phyloP scores from a whole-genome alignment of 2,113 vertebrate species.

The Symphodus melops region DNA sequence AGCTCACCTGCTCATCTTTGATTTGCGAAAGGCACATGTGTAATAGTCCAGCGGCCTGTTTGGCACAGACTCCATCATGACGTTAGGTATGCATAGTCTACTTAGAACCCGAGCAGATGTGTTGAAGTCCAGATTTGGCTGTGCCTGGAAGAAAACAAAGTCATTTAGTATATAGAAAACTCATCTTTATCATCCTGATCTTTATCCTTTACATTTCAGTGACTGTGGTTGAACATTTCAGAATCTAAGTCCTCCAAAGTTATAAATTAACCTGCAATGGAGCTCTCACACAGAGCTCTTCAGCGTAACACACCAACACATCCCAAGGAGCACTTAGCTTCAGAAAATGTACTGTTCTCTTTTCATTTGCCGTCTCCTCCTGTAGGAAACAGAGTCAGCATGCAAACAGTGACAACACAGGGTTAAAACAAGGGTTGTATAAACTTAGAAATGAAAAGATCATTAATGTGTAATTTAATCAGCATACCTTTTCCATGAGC shows the following conservation, averaged over 20 bases:
- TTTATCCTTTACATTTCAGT: neutral
- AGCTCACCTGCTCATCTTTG: conserved; percentile 79
- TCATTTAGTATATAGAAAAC: neutral
- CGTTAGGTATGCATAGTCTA: conserved; percentile 75
- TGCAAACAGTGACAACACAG: neutral
- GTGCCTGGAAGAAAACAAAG: conserved; percentile 70
- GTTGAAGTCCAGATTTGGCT: conserved; percentile 79
- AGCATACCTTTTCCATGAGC: conserved; percentile 81
- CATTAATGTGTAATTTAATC: neutral
- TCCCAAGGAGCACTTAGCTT: conserved; percentile 84
- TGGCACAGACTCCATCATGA: conserved; percentile 79
- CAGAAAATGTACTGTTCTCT: conserved; percentile 80
- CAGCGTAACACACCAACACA: conserved; percentile 77
- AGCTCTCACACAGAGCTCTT: conserved; percentile 82
- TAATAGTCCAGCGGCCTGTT: conserved; percentile 83
- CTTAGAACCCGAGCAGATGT: conserved; percentile 72
- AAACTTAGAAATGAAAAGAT: neutral
- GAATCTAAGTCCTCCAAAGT: too few relatives aligned
- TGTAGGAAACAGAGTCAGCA: conserved; percentile 33
- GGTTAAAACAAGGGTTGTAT: neutral
- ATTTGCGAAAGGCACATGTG: conserved; percentile 81
- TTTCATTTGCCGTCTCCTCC: conserved; percentile 84
- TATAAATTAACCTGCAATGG: conserved; percentile 79
- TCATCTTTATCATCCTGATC: neutral
- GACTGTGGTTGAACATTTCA: neutral